Conservation (phyloP, 2,797 vertebrate species). For the Syndactyla subalaris region DNA sequence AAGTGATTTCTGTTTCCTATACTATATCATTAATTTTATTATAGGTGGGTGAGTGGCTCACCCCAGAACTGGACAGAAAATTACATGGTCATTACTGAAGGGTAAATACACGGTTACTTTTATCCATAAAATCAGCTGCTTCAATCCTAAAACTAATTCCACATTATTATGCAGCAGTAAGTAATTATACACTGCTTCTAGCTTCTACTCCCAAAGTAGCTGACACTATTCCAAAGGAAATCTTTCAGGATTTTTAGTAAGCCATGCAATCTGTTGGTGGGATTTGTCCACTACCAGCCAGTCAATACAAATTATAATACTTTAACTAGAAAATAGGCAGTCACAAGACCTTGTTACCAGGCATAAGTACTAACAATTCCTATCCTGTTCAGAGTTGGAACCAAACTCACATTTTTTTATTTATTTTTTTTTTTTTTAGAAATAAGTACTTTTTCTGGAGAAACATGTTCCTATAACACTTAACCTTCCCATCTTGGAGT, state of each 20-base stretch:
- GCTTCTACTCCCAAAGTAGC: background rate
- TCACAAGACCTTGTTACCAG: background rate
- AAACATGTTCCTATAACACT: background rate
- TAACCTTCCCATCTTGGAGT: background rate
- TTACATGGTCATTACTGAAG: constrained; percentile 30
- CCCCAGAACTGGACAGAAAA: background rate
- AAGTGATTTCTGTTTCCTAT: background rate
- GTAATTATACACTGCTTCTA: constrained; percentile 14
- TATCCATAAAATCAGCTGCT: constrained; percentile 35
- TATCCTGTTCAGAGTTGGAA: background rate
- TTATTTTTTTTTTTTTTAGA: too few species aligned
- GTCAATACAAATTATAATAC: background rate
- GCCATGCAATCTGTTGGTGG: background rate
- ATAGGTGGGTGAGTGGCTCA: background rate
- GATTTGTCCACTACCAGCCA: background rate
- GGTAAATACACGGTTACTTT: constrained; percentile 46
- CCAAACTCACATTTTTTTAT: background rate
- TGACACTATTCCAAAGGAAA: background rate
- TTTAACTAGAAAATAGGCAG: background rate
- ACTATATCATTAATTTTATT: background rate
- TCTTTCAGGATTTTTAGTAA: background rate
- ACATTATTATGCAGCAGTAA: constrained; percentile 3
- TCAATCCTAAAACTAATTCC: constrained; percentile 35
- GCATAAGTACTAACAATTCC: background rate
- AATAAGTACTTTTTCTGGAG: background rate